Conservation (phyloP, 2,797 vertebrate species). For the Thalassophryne amazonica region DNA sequence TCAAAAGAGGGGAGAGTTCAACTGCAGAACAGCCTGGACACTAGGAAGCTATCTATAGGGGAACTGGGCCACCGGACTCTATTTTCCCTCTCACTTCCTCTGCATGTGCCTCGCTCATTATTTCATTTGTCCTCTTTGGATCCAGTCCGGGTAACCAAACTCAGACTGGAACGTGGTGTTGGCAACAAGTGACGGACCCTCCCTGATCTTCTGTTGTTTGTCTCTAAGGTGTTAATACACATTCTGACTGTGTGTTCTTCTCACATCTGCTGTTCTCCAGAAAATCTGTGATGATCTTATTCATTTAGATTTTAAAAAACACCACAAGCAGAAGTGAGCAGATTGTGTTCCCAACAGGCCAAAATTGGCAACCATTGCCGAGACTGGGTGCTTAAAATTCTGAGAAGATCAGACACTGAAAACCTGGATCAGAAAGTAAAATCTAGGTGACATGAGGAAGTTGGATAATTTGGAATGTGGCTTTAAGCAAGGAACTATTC, state of each 20-base stretch:
- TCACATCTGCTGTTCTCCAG: conserved; percentile 19
- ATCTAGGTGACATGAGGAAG: too few relatives aligned
- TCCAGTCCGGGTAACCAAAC: conserved; percentile 41
- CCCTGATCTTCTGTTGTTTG: conserved; percentile 52
- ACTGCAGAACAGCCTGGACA: conserved; percentile 34
- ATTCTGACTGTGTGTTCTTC: conserved; percentile 13
- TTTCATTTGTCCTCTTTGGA: conserved; percentile 46
- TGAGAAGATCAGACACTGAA: too few relatives aligned
- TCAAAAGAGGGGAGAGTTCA: conserved; percentile 21
- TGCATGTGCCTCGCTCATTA: conserved; percentile 39
- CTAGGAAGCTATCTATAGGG: conserved; percentile 32
- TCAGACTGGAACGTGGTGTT: conserved; percentile 56
- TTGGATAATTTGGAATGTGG: too few relatives aligned
- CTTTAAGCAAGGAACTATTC: too few relatives aligned
- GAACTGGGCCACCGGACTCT: conserved; percentile 36
- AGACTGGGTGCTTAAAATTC: too few relatives aligned
- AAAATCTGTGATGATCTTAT: conserved; percentile 1
- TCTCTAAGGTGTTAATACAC: conserved; percentile 30
- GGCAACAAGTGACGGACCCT: conserved; percentile 47
- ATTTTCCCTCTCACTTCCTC: conserved; percentile 34
- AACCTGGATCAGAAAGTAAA: too few relatives aligned
- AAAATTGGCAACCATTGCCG: background rate
- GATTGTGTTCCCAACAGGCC: background rate
- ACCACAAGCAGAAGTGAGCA: too few relatives aligned
- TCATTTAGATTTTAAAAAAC: too few relatives aligned